Base-by-base conservation (phyloP, 2,888 invertebrate species). In the Oscheius sp. region DNA sequence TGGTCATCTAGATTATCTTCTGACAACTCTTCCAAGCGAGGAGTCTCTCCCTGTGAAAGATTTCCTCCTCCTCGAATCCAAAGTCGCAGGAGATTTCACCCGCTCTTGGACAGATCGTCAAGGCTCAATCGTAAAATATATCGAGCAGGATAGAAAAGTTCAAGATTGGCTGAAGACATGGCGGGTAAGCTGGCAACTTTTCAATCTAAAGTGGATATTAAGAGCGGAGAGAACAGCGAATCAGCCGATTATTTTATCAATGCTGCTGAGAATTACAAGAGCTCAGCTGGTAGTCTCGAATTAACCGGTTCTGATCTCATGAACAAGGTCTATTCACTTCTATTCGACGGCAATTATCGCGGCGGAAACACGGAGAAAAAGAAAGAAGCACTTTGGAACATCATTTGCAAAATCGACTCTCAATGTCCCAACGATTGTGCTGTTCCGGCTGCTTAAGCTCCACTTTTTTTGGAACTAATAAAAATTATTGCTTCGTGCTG, bases 181-280 rank as follows among this genome's bases (percentile, higher is more conserved):
- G 55, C 10, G 55, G 37, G 55, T 55, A 8, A 3, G 33, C 23
- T n/a, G n/a, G n/a, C 53, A 15, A 3, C 6, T 53, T 53, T 33
- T 27, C 2, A 31, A 29, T 15, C 27, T 6, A 3, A 53, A n/a
- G 5, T 4, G 12, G 15, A 53, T 33, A 17, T 55, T n/a, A 33
- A 55, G 55, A 34, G n/a, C 23, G 37, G 55, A 1, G 55, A 55
- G 0, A 8, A 20, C 15, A 10, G 34, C n/a, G 55, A 55, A 5
- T n/a, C 55, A 6, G 55, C 34, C 17, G 55, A 55, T 17, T 55
- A 20, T 20, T 55, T 55, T n/a, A 37, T 55, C 55, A 55, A 55
- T 34, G 55, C 55, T 10, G 55, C 55, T 5, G 55, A 55, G 34
- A 55, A 55, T 25, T 55, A 55, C 23, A 55, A 55, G 20, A 23